phyloP scores from a whole-genome alignment of 2,113 vertebrate genomes.

The Grallaria varia region DNA sequence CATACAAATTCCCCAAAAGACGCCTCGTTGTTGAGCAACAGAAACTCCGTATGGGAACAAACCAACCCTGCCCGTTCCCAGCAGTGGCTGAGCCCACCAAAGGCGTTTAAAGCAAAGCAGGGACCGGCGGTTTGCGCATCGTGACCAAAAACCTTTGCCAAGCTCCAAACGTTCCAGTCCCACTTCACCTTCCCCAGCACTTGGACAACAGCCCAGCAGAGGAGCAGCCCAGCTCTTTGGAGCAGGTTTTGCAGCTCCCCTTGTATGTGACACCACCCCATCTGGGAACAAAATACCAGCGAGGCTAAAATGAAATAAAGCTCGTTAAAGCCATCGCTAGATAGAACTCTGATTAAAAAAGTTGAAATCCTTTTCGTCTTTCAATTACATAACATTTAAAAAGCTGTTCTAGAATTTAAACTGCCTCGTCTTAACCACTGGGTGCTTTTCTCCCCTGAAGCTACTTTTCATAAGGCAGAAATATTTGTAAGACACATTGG shows the following conservation, averaged over 20 bases:
- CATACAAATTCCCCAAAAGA: background rate
- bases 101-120: background rate
- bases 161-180: background rate
- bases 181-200: background rate
- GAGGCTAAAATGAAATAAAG: background rate
- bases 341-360: background rate
- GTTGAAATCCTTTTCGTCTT: background rate
- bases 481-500: background rate
- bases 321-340: background rate
- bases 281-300: background rate
- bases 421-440: background rate
- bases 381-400: background rate
- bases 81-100: background rate
- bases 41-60: background rate
- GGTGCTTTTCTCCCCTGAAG: background rate
- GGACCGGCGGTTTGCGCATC: background rate
- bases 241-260: background rate
- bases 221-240: background rate
- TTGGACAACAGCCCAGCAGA: too few relatives aligned
- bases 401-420: background rate
- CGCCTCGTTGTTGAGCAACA: too few relatives aligned
- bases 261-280: background rate
- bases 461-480: background rate
- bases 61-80: background rate
- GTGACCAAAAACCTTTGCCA: background rate